Conservation (phyloP, 2,888 invertebrate genomes). For the Caenorhabditis imperialis region DNA sequence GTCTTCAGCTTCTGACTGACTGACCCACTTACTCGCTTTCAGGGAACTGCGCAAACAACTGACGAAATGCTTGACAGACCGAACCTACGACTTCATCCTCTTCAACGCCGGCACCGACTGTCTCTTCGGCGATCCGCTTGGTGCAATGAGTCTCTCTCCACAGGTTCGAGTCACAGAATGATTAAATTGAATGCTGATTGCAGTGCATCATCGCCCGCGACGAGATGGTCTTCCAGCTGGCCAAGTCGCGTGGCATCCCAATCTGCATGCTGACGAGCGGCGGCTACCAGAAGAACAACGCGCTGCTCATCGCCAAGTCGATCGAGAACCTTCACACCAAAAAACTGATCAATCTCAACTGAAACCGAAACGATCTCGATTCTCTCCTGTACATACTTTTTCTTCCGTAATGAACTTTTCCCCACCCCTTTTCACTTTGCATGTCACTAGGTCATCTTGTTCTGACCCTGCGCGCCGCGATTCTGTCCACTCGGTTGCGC, state of each 20-base stretch:
- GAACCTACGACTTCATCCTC: constrained; percentile 85
- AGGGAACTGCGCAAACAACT: constrained; percentile 37
- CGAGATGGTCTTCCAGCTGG: constrained; percentile 87
- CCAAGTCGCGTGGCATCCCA: constrained; percentile 77
- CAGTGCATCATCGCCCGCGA: constrained; percentile 90
- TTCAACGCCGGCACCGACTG: constrained; percentile 95
- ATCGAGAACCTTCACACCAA: constrained; percentile 85
- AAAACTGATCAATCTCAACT: constrained; percentile 77
- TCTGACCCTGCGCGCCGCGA: background rate
- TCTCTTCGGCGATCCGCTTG: constrained; percentile 86
- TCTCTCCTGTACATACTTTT: background rate
- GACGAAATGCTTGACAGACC: constrained; percentile 32
- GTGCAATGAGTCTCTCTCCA: constrained; percentile 84
- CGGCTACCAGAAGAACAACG: constrained; percentile 87
- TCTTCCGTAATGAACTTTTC: constrained; percentile 9
- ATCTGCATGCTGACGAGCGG: constrained; percentile 83
- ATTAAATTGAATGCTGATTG: constrained; percentile 62
- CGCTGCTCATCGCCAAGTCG: constrained; percentile 88
- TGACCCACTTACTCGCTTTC: background rate
- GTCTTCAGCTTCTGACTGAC: constrained; percentile 21
- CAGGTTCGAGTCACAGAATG: too few relatives aligned
- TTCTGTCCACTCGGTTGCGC: constrained; percentile 14
- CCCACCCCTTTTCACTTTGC: constrained; percentile 31
- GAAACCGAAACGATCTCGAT: constrained; percentile 26
- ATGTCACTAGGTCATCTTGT: constrained; percentile 53